phyloP scores from a whole-genome alignment of 1,140 invertebrate species.

The Pseudachorutes palmiensis region DNA sequence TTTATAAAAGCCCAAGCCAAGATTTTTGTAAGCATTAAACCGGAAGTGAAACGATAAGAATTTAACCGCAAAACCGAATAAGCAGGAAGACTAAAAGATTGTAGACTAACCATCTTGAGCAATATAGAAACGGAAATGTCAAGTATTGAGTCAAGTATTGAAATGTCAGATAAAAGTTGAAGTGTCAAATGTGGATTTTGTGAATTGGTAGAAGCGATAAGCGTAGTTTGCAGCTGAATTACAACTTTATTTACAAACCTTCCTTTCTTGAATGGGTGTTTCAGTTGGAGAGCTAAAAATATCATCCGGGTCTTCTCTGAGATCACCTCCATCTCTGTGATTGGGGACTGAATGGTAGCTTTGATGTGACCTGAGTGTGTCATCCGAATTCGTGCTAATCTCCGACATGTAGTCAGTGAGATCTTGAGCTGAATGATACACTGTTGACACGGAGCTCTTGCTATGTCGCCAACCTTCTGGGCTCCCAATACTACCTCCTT shows the following conservation, averaged over 20 bases:
- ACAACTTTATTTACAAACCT: slow-evolving; percentile 40
- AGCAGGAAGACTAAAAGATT: no score
- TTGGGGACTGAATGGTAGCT: slow-evolving; percentile 35
- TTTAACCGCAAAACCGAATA: no score
- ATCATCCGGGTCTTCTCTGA: slow-evolving; percentile 55
- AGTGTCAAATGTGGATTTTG: no score
- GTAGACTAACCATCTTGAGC: no score
- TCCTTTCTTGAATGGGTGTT: slow-evolving; percentile 58
- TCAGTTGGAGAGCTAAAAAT: slow-evolving; percentile 49
- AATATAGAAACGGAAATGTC: no score
- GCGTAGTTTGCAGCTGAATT: neutral
- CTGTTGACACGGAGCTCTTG: slow-evolving; percentile 32
- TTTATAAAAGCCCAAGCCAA: no score
- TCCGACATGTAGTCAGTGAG: slow-evolving; percentile 35
- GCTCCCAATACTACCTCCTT: neutral
- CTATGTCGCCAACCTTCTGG: slow-evolving; percentile 30
- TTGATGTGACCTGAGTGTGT: slow-evolving; percentile 24
- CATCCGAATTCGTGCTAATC: slow-evolving; percentile 24
- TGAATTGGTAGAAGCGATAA: slow-evolving; percentile 32
- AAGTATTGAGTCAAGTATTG: no score
- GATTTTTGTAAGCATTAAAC: no score
- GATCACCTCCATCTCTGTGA: slow-evolving; percentile 44
- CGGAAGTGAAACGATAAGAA: no score
- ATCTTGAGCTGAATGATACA: slow-evolving; percentile 37
- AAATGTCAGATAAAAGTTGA: no score